Evolutionary conservation across 2,113 vertebrate species (phyloP).

Genomic region (Panurus biarmicus): DNA sequence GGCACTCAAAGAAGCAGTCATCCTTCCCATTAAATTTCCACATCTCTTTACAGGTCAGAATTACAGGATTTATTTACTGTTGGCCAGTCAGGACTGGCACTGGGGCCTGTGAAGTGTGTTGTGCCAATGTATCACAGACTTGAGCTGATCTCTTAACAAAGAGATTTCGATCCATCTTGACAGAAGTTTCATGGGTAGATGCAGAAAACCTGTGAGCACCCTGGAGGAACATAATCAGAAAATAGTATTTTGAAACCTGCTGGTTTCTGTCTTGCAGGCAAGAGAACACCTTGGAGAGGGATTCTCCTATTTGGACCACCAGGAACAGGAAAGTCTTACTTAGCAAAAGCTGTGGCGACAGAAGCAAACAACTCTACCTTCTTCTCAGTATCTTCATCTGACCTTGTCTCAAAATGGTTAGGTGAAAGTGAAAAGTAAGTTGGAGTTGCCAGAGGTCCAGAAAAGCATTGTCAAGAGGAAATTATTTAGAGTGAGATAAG

Average conservation of each 20-base stretch:
- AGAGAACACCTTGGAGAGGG: slow-evolving; percentile 95
- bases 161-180: not conserved
- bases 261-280: slow-evolving; percentile 73
- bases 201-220: not conserved
- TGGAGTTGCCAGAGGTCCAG: not conserved
- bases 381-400: slow-evolving; percentile 94
- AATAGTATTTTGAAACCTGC: not conserved
- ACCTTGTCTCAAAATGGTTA: slow-evolving; percentile 98
- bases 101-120: not conserved
- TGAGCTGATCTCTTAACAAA: not conserved
- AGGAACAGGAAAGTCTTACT: slow-evolving; percentile 96
- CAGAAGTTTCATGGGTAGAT: not conserved
- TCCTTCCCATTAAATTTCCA: slow-evolving; percentile 97
- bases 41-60: slow-evolving; percentile 93
- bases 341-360: slow-evolving; percentile 96
- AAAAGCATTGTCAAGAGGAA: not conserved
- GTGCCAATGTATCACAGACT: not conserved
- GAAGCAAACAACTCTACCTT: slow-evolving; percentile 99
- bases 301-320: slow-evolving; percentile 96
- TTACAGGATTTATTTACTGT: not conserved
- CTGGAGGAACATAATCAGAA: not conserved
- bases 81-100: not conserved
- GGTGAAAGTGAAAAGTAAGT: slow-evolving; percentile 98
- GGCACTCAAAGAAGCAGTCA: slow-evolving; percentile 96
- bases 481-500: not conserved